Conservation (phyloP, 2,888 invertebrate species). For the Pandemis heparana region DNA sequence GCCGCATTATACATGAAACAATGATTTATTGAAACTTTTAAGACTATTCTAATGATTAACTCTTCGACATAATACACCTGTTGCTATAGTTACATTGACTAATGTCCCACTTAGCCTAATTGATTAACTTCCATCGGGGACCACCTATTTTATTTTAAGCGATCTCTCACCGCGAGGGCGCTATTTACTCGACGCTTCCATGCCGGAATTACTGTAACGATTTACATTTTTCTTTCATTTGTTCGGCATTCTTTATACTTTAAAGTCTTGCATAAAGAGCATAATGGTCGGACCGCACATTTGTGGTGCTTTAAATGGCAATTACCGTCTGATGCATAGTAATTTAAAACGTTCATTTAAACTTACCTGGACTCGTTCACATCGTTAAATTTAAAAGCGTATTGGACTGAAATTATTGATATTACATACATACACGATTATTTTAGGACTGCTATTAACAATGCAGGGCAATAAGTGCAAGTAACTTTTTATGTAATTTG, state of each 20-base stretch:
- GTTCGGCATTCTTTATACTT: slow-evolving; percentile 15
- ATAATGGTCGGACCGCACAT: slow-evolving; percentile 18
- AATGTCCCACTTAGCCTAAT: slow-evolving; percentile 12
- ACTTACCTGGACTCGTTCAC: slow-evolving; percentile 5
- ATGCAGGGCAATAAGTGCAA: neutral
- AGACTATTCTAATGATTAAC: slow-evolving; percentile 5
- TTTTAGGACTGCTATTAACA: neutral
- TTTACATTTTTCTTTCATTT: slow-evolving; percentile 20
- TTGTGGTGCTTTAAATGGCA: slow-evolving; percentile 22
- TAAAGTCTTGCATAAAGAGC: slow-evolving; percentile 15
- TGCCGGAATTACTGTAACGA: slow-evolving; percentile 8
- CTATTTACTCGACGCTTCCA: slow-evolving; percentile 5
- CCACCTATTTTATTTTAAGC: slow-evolving; percentile 13
- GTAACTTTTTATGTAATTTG: neutral
- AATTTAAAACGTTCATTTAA: slow-evolving; percentile 17
- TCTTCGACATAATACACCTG: slow-evolving; percentile 2
- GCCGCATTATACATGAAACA: neutral
- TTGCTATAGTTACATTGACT: slow-evolving; percentile 9
- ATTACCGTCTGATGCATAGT: slow-evolving; percentile 16
- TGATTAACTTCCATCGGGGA: slow-evolving; percentile 13
- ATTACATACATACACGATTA: neutral
- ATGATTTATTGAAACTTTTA: slow-evolving; percentile 11
- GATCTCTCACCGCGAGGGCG: slow-evolving; percentile 8
- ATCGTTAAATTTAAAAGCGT: neutral
- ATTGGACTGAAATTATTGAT: neutral